These are phyloP conservation scores for Shinisaurus crocodilurus DNA, from an alignment of 2,113 vertebrate species.

Conservation along the genomic window DNA sequence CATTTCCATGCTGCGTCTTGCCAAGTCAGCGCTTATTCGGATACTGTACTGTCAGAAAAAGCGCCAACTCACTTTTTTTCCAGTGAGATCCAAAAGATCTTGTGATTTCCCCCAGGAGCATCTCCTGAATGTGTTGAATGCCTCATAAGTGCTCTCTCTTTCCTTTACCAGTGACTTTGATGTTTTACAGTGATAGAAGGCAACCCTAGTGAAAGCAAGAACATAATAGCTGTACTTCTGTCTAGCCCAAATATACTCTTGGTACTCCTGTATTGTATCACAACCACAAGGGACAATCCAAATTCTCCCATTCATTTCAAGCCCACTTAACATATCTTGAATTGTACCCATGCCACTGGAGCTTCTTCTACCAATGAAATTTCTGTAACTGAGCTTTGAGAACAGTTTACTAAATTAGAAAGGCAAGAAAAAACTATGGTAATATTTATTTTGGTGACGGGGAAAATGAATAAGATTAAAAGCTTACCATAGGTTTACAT, in stretches of 20 bases:
- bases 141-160: background rate
- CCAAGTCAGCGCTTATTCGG: background rate
- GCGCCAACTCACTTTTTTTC: background rate
- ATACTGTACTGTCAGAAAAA: background rate
- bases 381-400: background rate
- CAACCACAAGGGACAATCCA: background rate
- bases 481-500: slow-evolving; percentile 60
- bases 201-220: too few relatives aligned
- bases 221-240: background rate
- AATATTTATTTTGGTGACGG: background rate
- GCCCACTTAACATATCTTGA: background rate
- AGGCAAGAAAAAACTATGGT: background rate
- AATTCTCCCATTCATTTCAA: background rate
- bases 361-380: background rate
- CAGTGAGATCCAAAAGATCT: background rate
- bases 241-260: background rate
- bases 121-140: background rate
- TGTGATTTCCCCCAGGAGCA: background rate
- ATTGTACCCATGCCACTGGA: background rate
- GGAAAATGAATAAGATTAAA: background rate
- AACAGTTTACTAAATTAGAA: background rate
- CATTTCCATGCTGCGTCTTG: background rate
- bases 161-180: background rate
- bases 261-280: background rate
- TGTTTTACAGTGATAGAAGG: background rate